A percentile compares a stretch with the other conserved stretches of the same genome.
Evolutionary conservation across 2,113 vertebrate genomes (phyloP).

Genomic region (Ophiodon elongatus): DNA sequence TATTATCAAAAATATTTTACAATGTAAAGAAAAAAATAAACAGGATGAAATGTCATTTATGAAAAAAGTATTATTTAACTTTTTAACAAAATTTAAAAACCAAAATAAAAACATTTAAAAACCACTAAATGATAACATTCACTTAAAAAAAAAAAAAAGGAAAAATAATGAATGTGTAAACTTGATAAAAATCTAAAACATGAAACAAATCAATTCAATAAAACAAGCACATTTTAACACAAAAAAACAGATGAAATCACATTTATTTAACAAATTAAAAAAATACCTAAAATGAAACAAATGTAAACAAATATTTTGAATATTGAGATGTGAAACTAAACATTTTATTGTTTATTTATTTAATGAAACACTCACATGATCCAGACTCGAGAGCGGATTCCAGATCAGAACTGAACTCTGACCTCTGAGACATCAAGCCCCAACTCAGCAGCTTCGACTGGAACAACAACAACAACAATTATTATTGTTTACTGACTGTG

Average conservation of each 20-base stretch:
- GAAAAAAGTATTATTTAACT: too few relatives aligned
- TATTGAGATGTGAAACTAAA: background rate
- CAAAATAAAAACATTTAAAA: background rate
- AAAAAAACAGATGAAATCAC: too few relatives aligned
- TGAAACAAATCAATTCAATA: background rate
- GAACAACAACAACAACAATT: slow-evolving; percentile 26
- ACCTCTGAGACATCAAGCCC: slow-evolving; percentile 89
- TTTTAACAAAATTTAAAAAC: too few relatives aligned
- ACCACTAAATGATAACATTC: background rate
- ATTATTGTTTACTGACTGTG: background rate
- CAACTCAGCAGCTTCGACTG: slow-evolving; percentile 92
- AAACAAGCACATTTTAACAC: too few relatives aligned
- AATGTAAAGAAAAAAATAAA: too few relatives aligned
- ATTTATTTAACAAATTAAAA: background rate
- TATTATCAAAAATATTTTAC: too few relatives aligned
- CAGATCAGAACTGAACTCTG: slow-evolving; percentile 87
- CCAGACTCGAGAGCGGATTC: slow-evolving; percentile 80
- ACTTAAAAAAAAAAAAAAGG: background rate
- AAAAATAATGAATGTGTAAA: background rate
- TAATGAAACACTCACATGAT: slow-evolving; percentile 81
- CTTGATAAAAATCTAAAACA: background rate
- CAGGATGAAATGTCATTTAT: too few relatives aligned
- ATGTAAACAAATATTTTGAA: background rate
- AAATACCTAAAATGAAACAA: background rate
- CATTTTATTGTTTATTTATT: background rate